These are phyloP conservation scores for Martes martes DNA, from an alignment of 2,113 vertebrate genomes.

Conservation along the genomic window DNA sequence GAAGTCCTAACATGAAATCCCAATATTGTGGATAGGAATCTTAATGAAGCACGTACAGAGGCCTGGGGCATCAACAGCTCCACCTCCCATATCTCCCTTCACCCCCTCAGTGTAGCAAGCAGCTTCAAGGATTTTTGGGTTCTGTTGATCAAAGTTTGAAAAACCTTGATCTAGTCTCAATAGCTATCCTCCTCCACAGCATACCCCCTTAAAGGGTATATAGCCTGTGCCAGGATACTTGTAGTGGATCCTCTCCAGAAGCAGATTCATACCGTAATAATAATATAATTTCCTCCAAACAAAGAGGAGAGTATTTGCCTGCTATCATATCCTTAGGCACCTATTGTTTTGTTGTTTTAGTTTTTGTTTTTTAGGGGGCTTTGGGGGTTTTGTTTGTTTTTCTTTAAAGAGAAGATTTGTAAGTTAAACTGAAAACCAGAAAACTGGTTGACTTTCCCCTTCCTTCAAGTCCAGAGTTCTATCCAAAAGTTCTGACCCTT, in stretches of 20 bases:
- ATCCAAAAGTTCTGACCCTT: background rate
- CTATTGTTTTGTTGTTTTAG: background rate
- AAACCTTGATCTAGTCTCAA: background rate
- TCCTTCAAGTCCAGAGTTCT: constrained; percentile 15
- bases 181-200: background rate
- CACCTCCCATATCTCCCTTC: background rate
- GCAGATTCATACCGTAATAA: background rate
- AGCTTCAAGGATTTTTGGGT: background rate
- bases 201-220: background rate
- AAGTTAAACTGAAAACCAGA: background rate
- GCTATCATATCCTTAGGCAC: background rate
- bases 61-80: background rate
- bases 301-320: background rate
- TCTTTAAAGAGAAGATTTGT: background rate
- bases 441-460: background rate
- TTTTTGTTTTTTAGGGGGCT: background rate
- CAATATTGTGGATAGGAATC: background rate
- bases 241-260: background rate
- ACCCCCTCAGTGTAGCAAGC: background rate
- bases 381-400: background rate
- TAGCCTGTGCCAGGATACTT: background rate
- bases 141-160: background rate
- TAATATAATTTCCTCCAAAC: background rate
- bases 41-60: background rate
- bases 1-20: background rate